Evolutionary conservation across 2,888 invertebrate species (phyloP), one percentile per base, ranked within the genome.

Genomic region (Eupithecia dodoneata): DNA sequence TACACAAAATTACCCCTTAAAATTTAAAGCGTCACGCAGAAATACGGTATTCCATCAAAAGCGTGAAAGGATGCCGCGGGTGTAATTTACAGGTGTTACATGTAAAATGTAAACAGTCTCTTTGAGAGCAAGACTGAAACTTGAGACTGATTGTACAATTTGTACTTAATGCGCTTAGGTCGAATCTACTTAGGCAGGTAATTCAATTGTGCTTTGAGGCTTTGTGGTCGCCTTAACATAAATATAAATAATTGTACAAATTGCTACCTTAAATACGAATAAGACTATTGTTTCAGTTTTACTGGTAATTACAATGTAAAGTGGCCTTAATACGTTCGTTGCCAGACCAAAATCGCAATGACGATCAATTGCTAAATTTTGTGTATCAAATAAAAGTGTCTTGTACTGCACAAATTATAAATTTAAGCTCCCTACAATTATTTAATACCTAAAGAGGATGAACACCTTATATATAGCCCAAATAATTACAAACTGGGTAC

Each of bases 21-120:
- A 86, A 82, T 87, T 85, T 85, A 83, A 84, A 87, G 81, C 80
- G 74, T 78, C 76, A 76, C 81, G 77, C 72, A 72, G 79, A 83
- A 81, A 84, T 79, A 80, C 79, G 77, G 72, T 73, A 47, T 81
- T 71, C 78, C 81, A 85, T 84, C 81, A 83, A 84, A 83, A 77
- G 76, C 77, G 78, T 83, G 82, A 83, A 83, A 85, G 82, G 83
- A 81, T 84, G 82, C 79, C 81, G 79, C 82, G 69, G 75, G 77
- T 70, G 74, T 81, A 85, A 86, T 84, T 83, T 70, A 47, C 18
- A 6, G 69, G 84, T 84, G 83, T 82, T 81, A 77, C 80, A 81
- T 83, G 81, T 78, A 79, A 82, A 81, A 81, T 81, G 76, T 78
- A 83, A 73, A 75, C 76, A 79, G 79, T 77, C 75, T 80, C 80